Evolutionary conservation across 2,113 vertebrate species (phyloP), one percentile per base, ranked within the genome.

Genomic region (Myrmecophaga tridactyla): DNA sequence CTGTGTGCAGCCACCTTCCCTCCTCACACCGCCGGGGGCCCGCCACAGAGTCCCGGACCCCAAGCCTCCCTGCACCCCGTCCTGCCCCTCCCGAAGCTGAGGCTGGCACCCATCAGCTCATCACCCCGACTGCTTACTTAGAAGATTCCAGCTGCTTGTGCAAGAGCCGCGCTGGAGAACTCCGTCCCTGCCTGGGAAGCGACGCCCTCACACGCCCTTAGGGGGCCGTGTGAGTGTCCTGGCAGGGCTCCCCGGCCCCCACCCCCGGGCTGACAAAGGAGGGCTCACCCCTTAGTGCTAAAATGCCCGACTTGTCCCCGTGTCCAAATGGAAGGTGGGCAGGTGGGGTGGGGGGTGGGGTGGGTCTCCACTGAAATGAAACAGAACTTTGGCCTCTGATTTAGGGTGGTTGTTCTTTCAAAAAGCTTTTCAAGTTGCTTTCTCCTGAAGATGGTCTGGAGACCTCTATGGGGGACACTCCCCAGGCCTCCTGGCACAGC

Each of bases 1-100:
- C 48, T 2, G 2, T 51, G 48, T 14, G 11, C 2, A 10, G 11
- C 2, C 48, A 10, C 48, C 48, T 51, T 6, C 48, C 2, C 11
- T 20, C 17, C 53, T 56, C 18, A 20, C 6, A 18, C 15, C 53
- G 41, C 58, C 53, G 65, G 48, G n/a, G 17, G n/a, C 20, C 7
- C 2, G 70, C 39, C 56, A 3, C 18, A 12, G 21, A 14, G 34
- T 20, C 72, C n/a, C 9, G 4, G 11, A 31, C 17, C 39, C 48
- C 10, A 13, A 51, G 48, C 14, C 48, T 51, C 48, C 48, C 48
- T 51, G 48, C 48, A 17, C 36, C 29, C 29, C 36, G 41, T 21
- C 27, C 43, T 25, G 25, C 34, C 53, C 17, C 25, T 12, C 53
- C 31, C 13, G 70, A 88, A 72, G 25, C 48, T 31, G 6, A 20